Base-by-base conservation (phyloP, 1,140 invertebrate genomes). In the Octopus sinensis region DNA sequence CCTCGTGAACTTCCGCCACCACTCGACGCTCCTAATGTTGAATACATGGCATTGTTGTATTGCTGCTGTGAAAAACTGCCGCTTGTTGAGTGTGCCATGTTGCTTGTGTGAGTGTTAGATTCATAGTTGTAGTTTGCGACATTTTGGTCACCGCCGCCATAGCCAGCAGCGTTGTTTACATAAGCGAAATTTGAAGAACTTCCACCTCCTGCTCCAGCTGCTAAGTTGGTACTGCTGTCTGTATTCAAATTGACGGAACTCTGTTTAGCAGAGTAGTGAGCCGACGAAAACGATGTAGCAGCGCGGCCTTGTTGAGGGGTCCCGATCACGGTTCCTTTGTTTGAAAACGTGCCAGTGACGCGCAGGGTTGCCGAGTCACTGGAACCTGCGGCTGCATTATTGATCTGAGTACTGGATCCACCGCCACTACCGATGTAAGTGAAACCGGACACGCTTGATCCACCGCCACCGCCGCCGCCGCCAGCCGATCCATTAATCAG, bases 321-420 rank as follows among this genome's bases (percentile, higher is more conserved):
- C 79, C 82, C 84, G 43, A 84, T 83, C 30, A 76, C 73, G 6
- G 82, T 82, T 81, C 86, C 86, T 83, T 85, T 86, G 79, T 87
- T 87, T 51, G 86, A 85, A 81, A 87, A 87, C 17, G 86, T 86
- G 13, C 86, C 86, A 1, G 85, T 86, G 17, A 84, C 86, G 77
- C 86, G 79, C 10, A 87, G 82, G 79, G 86, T 87, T 9, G 86
- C 84, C 7, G 83, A 82, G 81, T 87, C 86, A 76, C 81, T 83
- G 62, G 81, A 84, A 53, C 78, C 82, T 6, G 80, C 84, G 10
- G 81, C 84, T 23, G 23, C 23, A 23, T 23, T 23, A 23, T 23
- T 23, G 23, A 23, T 23, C 23, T 23, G 23, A 23, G 23, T 23
- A 23, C 23, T 23, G 23, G 23, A 23, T 17, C 81, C 85, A 76